Base-by-base conservation (phyloP, 2,888 invertebrate genomes). In the Alloplasta piceator region DNA sequence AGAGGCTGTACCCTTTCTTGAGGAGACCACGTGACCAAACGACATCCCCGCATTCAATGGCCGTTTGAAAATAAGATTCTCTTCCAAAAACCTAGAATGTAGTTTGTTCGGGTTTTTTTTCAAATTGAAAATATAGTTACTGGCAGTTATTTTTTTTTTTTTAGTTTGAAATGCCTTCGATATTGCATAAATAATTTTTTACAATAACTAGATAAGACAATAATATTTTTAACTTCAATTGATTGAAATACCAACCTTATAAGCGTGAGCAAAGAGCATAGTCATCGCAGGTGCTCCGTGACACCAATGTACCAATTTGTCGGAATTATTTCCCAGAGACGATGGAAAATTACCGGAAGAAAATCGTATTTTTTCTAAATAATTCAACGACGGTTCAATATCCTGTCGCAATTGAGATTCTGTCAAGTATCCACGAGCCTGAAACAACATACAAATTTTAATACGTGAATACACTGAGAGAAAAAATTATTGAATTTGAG, bases 251-350 rank as follows among this genome's bases (percentile, higher is more conserved):
- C 79, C 26, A 91, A 96, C 96, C 93, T 96, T 93, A 88, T 95
- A 93, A 55, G 97, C 96, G 84, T 94, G 92, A 83, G 94, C 92
- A 85, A 95, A 96, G 85, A 97, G 92, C 85, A 96, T 95, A 10
- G 97, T 94, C 93, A 96, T 96, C 50, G 98, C 98, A 14, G 98
- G 97, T 26, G 98, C 97, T n/a, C 98, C 98, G 90, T 98, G 98
- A 92, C 98, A 98, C 98, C 98, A 98, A 87, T 98, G 98, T 16
- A 98, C 95, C 82, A 98, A 94, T 91, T 94, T 95, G 91, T 98
- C 98, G 41, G 94, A 92, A 58, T 92, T 92, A 82, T 94, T 95
- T 38, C 94, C 95, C 39, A 96, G 85, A 0, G 97, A 97, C 0
- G 97, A 97, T 0, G 96, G 96, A 90, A 95, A 96, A 92, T 96